phyloP scores from a whole-genome alignment of 2,113 vertebrate genomes.

The Dasyornis broadbenti region DNA sequence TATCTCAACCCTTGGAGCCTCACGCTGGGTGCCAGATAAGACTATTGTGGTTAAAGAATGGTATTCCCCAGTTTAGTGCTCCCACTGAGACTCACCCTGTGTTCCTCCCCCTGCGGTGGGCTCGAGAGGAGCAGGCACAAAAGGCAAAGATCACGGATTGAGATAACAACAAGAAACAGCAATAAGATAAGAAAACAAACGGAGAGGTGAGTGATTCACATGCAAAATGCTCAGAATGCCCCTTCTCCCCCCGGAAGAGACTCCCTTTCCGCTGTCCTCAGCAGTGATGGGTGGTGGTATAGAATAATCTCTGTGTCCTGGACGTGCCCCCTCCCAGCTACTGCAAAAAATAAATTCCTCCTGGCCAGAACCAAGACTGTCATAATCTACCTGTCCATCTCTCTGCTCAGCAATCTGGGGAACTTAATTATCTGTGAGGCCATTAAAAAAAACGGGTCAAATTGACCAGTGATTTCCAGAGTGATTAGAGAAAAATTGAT shows the following conservation, averaged over 20 bases:
- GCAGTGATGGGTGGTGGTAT: background rate
- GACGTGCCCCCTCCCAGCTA: background rate
- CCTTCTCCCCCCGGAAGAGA: background rate
- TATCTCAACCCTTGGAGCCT: background rate
- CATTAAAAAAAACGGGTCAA: background rate
- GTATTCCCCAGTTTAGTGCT: background rate
- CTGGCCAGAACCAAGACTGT: background rate
- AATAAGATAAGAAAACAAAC: background rate
- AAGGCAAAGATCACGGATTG: background rate
- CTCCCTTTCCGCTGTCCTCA: background rate
- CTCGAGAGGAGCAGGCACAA: background rate
- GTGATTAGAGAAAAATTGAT: background rate
- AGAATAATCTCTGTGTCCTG: background rate
- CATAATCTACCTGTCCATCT: background rate
- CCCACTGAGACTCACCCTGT: background rate
- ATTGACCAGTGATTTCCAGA: background rate
- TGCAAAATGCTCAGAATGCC: background rate
- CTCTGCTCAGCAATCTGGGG: background rate
- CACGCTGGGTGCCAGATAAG: background rate
- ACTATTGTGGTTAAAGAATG: background rate
- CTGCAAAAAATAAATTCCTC: background rate
- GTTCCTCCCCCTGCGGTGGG: background rate
- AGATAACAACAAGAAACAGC: background rate
- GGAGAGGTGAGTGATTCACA: background rate
- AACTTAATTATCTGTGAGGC: background rate